Percentiles rank a stretch among this genome's conserved stretches.
Evolutionary conservation across 2,113 vertebrate species (phyloP).

Genomic region (Pelecanus crispus): DNA sequence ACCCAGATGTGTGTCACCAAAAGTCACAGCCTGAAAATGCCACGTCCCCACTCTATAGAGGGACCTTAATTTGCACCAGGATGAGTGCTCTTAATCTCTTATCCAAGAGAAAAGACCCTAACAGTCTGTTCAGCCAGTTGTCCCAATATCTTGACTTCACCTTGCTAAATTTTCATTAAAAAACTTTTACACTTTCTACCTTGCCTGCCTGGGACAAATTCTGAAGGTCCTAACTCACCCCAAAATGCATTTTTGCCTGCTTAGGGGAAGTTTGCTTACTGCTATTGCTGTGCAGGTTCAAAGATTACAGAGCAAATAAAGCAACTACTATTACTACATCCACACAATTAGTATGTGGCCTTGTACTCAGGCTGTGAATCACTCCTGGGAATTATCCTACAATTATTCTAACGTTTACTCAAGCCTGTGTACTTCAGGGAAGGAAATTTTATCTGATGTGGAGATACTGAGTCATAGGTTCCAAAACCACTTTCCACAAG

Average conservation of each 20-base stretch:
- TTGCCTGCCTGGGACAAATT: neutral
- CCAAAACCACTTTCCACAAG: neutral
- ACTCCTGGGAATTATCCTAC: neutral
- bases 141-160: neutral
- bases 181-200: neutral
- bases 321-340: neutral
- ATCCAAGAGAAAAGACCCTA: neutral
- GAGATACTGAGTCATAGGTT: constrained; percentile 16
- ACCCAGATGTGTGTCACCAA: neutral
- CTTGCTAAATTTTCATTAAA: neutral
- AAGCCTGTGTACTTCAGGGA: neutral
- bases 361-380: neutral
- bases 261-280: neutral
- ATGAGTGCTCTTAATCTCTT: neutral
- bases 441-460: neutral
- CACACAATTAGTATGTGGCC: neutral
- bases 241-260: neutral
- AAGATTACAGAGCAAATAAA: constrained; percentile 14
- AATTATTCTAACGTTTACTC: neutral
- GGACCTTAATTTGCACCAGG: neutral
- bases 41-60: neutral
- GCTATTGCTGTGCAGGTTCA: neutral
- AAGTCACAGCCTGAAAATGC: neutral
- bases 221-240: neutral
- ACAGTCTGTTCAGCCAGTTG: neutral